Evolutionary conservation across 2,797 vertebrate species (phyloP).

Genomic region (Aselliscus stoliczkanus): DNA sequence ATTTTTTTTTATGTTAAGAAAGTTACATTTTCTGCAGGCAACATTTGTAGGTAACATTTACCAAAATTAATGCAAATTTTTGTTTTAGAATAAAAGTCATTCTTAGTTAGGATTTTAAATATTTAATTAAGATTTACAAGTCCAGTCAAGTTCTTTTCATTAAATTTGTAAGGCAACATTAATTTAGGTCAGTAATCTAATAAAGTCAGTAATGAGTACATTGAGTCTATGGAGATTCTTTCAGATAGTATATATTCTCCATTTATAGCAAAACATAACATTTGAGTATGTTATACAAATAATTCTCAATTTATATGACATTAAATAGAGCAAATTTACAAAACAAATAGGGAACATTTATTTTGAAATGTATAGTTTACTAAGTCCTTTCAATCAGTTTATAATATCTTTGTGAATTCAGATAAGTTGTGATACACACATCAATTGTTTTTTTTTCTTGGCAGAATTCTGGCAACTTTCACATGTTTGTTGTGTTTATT

Average conservation of each 20-base stretch:
- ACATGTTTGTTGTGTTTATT: background rate
- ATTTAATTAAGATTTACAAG: background rate
- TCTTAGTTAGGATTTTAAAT: slow-evolving; percentile 27
- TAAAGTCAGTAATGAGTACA: background rate
- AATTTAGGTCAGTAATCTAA: background rate
- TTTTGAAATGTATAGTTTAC: background rate
- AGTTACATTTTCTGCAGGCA: background rate
- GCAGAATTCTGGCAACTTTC: background rate
- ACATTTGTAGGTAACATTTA: background rate
- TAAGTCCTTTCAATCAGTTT: background rate
- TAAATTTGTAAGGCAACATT: background rate
- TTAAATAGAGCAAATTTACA: background rate
- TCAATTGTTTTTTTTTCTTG: background rate
- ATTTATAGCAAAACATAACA: background rate
- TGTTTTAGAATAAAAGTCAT: slow-evolving; percentile 1
- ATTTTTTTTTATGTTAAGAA: slow-evolving; percentile 7
- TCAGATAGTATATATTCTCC: background rate
- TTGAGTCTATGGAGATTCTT: background rate
- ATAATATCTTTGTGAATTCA: background rate
- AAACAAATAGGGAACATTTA: background rate
- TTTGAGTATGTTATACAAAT: background rate
- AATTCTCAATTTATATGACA: background rate
- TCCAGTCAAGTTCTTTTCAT: background rate
- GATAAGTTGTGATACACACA: background rate
- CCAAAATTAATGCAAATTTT: background rate